Base-by-base conservation (phyloP, 2,888 invertebrate species). In the Leucoma salicis region DNA sequence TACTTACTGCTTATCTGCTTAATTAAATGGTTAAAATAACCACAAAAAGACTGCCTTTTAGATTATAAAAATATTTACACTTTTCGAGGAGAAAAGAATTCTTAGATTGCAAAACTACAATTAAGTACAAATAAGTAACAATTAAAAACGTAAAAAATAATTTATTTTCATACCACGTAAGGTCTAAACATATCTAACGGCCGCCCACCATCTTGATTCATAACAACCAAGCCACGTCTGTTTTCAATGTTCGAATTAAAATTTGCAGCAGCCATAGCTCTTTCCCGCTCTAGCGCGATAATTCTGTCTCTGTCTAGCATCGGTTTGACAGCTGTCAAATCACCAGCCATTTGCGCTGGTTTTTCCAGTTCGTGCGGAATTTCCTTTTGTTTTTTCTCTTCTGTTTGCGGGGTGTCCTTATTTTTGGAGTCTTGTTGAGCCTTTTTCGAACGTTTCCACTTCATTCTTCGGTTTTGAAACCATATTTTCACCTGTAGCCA, bases 401-500 rank as follows among this genome's bases (percentile, higher is more conserved):
- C 87, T 38, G 55, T 57, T 43, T 74, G 72, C 39, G 79, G 78
- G 6, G 70, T 57, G 43, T 90, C 88, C 39, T 92, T 92, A 32
- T 56, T 69, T 83, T 95, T 95, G 16, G 96, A 94, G 82, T 97
- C 97, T 58, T 96, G 96, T 75, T 97, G 97, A 0, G 97, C 97
- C 71, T 98, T 98, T 91, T 98, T 98, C 54, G 97, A 98, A 8
- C 99, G 91, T 79, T 99, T 99, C 98, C 98, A 98, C 78, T 99
- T 99, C 99, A 99, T 99, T 64, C 99, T 93, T 35, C 99, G 92
- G 81, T 99, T 99, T 92, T 99, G 99, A 84, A 99, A 99, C 99
- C 98, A 98, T 67, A 98, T 98, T 92, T 98, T 98, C 51, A 98
- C 98, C 96, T 98, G 92, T 7, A 16, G 39, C 48, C 58, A 70